Evolutionary conservation across 1,140 invertebrate species (phyloP).

Genomic region (Cydia strobilella): DNA sequence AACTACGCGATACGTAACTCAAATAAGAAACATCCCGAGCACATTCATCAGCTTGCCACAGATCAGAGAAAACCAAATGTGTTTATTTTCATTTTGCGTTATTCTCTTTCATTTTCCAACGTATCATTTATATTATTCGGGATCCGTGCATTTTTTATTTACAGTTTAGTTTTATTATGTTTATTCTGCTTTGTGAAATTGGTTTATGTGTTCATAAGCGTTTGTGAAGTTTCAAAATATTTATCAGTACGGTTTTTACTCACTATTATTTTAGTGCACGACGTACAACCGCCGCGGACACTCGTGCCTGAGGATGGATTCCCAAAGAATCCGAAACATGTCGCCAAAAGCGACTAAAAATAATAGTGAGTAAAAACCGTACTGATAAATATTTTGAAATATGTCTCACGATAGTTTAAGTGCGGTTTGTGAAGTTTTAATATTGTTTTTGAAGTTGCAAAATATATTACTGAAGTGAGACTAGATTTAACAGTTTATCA

Average conservation of each 20-base stretch:
- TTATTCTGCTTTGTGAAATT: not conserved
- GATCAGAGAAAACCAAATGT: constrained; percentile 3
- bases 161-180: not conserved
- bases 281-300: too few relatives aligned
- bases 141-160: not conserved
- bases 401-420: too few relatives aligned
- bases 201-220: not conserved
- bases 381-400: too few relatives aligned
- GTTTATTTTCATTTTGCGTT: not conserved
- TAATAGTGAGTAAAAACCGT: too few relatives aligned
- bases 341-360: too few relatives aligned
- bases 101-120: not conserved
- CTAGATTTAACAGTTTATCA: too few relatives aligned
- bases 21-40: not conserved
- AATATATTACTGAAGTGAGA: too few relatives aligned
- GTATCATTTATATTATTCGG: not conserved
- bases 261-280: too few relatives aligned
- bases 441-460: not conserved
- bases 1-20: too few relatives aligned
- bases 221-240: constrained; percentile 2
- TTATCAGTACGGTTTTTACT: too few relatives aligned
- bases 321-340: too few relatives aligned
- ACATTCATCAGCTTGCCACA: not conserved
- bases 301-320: too few relatives aligned
- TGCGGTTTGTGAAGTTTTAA: constrained; percentile 7